Conservation (phyloP, 92 coral and sea anemone species). For the Heteractis magnifica region DNA sequence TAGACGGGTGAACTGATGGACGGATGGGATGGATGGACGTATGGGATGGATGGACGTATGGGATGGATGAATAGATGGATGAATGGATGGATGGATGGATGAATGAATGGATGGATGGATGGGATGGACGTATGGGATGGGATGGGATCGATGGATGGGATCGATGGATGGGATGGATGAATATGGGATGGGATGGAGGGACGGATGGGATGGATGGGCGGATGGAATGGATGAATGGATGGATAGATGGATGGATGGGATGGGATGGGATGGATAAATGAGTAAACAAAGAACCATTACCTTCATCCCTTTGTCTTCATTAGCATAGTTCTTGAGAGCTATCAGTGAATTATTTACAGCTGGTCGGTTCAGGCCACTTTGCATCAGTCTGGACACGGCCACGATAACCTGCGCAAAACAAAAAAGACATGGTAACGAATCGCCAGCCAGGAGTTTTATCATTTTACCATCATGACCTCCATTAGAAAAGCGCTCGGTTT, state of each 20-base stretch:
- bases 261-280: neutral
- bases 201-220: neutral
- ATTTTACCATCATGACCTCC: neutral
- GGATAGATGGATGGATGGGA: neutral
- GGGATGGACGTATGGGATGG: neutral
- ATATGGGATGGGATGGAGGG: neutral
- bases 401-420: slow-evolving; percentile 74
- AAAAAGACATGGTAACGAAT: neutral
- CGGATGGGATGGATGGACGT: neutral
- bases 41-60: neutral
- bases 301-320: slow-evolving; percentile 94
- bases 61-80: neutral
- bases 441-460: neutral
- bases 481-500: neutral
- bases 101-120: neutral
- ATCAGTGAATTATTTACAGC: slow-evolving; percentile 81
- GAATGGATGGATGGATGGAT: neutral
- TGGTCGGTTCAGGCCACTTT: slow-evolving; percentile 83
- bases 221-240: neutral
- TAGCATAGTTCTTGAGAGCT: slow-evolving; percentile 87
- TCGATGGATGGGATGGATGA: neutral
- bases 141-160: neutral
- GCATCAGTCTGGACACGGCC: slow-evolving; percentile 95
- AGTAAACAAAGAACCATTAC: slow-evolving; percentile 15
- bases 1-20: too few relatives aligned